phyloP scores from a whole-genome alignment of 2,113 vertebrate species.

The Cyanocitta stelleri region DNA sequence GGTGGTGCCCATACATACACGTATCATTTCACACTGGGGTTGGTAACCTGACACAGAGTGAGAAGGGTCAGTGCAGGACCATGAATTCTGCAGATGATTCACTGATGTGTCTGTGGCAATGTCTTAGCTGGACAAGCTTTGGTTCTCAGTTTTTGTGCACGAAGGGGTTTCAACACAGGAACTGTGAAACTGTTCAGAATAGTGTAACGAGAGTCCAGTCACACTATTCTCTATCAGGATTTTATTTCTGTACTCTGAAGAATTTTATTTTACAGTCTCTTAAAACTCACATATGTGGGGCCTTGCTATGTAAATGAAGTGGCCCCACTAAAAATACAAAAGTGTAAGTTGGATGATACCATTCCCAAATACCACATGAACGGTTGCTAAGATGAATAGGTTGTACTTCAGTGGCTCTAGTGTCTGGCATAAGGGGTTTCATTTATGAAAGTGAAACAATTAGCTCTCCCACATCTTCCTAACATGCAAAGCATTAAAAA shows the following conservation, averaged over 20 bases:
- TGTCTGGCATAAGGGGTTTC: not conserved
- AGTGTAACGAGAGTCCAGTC: not conserved
- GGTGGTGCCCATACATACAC: accelerated
- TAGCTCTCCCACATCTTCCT: not conserved
- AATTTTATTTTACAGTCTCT: not conserved
- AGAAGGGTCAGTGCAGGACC: not conserved
- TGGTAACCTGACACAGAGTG: not conserved
- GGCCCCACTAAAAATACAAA: not conserved
- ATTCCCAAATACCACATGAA: not conserved
- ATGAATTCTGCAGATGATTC: not conserved
- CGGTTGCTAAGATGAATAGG: not conserved
- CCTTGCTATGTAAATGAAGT: not conserved
- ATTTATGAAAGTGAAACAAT: not conserved
- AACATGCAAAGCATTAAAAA: not conserved
- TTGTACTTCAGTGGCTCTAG: not conserved
- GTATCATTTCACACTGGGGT: not conserved
- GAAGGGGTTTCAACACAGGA: not conserved
- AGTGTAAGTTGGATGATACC: not conserved
- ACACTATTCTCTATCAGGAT: not conserved
- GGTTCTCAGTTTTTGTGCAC: not conserved
- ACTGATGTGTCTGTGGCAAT: not conserved
- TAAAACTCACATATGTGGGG: not conserved
- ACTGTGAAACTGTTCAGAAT: not conserved
- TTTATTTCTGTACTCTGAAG: not conserved
- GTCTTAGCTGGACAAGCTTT: not conserved